phyloP scores from a whole-genome alignment of 2,797 vertebrate genomes.

The Dendrocincla tyrannina region DNA sequence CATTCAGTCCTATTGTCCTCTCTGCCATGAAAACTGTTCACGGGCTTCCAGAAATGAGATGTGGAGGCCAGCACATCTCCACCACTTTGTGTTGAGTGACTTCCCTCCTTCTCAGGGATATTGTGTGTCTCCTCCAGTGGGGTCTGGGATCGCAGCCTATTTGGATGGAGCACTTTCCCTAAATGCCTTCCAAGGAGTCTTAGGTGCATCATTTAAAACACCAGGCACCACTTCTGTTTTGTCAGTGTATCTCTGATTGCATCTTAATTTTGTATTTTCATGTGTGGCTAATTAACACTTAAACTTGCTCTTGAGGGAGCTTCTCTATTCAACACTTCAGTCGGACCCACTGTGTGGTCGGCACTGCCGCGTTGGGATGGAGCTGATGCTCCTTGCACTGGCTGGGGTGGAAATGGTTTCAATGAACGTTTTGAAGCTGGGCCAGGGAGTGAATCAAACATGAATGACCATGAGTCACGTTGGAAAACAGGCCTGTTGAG shows the following conservation, averaged over 20 bases:
- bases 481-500: background rate
- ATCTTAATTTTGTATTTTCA: background rate
- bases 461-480: constrained; percentile 54
- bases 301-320: background rate
- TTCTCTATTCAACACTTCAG: background rate
- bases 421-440: constrained; percentile 24
- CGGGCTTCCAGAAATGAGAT: background rate
- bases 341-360: background rate
- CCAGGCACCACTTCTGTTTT: background rate
- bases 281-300: background rate
- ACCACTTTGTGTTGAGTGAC: background rate
- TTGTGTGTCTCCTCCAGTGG: background rate
- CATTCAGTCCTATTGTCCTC: background rate
- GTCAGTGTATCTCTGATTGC: background rate
- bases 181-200: background rate
- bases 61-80: background rate
- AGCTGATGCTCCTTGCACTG: background rate
- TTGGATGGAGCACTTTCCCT: background rate
- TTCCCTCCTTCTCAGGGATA: background rate
- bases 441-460: constrained; percentile 48
- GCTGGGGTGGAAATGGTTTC: constrained; percentile 18
- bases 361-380: background rate
- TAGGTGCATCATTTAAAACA: background rate
- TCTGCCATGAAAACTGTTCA: background rate
- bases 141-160: background rate